phyloP scores from a whole-genome alignment of 2,888 invertebrate species.

The Xanthorhoe designata region DNA sequence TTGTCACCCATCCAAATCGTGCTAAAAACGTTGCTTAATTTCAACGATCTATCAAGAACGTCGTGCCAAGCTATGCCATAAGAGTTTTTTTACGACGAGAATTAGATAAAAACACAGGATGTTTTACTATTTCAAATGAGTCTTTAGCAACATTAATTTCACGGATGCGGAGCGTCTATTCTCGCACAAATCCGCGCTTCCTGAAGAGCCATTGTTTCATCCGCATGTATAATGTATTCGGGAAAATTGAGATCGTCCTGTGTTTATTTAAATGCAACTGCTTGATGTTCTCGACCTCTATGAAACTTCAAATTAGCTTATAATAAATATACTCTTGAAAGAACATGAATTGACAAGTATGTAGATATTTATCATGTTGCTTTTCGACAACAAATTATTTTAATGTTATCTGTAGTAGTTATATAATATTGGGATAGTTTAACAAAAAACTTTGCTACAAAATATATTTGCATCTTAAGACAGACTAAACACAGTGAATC shows the following conservation, averaged over 20 bases:
- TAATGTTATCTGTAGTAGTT: not conserved
- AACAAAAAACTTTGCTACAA: no score
- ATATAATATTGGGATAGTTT: no score
- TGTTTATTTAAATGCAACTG: conserved; percentile 20
- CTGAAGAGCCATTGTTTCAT: conserved; percentile 56
- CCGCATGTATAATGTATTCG: conserved; percentile 34
- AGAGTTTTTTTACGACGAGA: not conserved
- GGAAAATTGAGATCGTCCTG: conserved; percentile 53
- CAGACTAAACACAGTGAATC: not conserved
- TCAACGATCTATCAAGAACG: no score
- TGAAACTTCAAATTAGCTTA: not conserved
- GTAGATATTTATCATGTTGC: not conserved
- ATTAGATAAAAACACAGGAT: conserved; percentile 10
- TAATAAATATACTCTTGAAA: not conserved
- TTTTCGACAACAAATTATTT: not conserved
- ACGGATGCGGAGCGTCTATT: conserved; percentile 14
- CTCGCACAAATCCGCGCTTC: conserved; percentile 32
- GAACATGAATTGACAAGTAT: not conserved
- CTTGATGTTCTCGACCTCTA: not conserved
- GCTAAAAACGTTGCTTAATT: no score
- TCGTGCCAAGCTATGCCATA: no score
- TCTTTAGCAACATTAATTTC: conserved; percentile 16
- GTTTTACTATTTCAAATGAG: conserved; percentile 15
- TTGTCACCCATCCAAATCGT: no score
- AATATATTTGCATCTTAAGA: not conserved